phyloP scores from a whole-genome alignment of 2,888 invertebrate species.

The Chymomyza fuscimana region DNA sequence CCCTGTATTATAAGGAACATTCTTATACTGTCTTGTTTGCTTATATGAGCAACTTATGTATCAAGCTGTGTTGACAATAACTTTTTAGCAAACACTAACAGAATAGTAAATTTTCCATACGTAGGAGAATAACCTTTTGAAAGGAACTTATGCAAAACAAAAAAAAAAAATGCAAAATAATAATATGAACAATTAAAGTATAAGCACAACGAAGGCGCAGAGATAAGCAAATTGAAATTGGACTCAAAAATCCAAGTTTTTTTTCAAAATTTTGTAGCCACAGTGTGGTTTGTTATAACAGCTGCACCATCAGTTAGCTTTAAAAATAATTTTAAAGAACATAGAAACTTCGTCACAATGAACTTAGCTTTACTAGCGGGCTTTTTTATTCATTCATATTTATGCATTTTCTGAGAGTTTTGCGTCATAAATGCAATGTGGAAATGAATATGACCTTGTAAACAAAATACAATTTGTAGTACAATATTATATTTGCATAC shows the following conservation, averaged over 20 bases:
- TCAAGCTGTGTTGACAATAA: neutral
- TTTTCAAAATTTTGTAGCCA: too few relatives aligned
- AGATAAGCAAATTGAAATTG: too few relatives aligned
- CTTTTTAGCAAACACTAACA: neutral
- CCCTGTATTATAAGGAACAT: neutral
- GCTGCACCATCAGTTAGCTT: neutral
- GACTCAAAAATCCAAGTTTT: too few relatives aligned
- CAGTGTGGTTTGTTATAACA: too few relatives aligned
- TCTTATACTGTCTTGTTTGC: neutral
- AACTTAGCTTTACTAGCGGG: neutral
- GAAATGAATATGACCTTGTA: constrained; percentile 61
- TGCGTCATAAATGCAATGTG: constrained; percentile 28
- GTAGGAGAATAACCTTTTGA: too few relatives aligned
- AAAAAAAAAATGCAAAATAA: too few relatives aligned
- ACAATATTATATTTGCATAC: neutral
- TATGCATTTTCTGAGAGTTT: neutral
- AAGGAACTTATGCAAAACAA: too few relatives aligned
- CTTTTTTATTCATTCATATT: neutral
- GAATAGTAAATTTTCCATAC: too few relatives aligned
- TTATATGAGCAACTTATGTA: neutral
- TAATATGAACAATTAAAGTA: too few relatives aligned
- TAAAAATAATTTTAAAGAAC: neutral
- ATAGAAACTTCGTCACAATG: neutral
- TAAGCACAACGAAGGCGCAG: too few relatives aligned
- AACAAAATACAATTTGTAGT: constrained; percentile 25